Conservation (phyloP, 2,797 vertebrate genomes). For the Takifugu ocellatus region DNA sequence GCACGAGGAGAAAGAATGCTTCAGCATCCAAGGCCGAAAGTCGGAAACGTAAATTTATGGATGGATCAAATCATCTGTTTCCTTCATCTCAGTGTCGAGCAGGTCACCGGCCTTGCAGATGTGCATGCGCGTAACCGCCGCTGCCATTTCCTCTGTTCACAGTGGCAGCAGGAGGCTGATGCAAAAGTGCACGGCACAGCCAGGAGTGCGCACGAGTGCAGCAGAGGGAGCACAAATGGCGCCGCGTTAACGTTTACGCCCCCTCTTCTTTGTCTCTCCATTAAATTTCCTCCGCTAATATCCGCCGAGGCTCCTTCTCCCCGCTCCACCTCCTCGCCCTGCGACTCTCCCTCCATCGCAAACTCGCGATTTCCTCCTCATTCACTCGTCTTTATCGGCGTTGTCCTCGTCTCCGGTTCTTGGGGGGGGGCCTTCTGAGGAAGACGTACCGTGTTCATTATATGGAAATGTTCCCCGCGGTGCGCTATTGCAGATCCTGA, state of each 20-base stretch:
- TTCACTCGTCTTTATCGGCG: constrained; percentile 40
- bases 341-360: constrained; percentile 27
- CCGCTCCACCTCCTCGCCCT: constrained; percentile 6
- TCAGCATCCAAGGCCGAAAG: neutral
- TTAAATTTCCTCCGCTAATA: constrained; percentile 54
- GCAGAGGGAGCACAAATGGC: constrained; percentile 57
- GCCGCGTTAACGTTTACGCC: constrained; percentile 50
- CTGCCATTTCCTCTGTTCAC: constrained; percentile 45
- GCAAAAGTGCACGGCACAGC: constrained; percentile 54
- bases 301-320: constrained; percentile 10
- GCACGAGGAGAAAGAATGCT: constrained; percentile 18
- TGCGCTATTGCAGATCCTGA: constrained; percentile 65
- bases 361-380: constrained; percentile 42
- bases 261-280: constrained; percentile 48
- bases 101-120: constrained; percentile 4
- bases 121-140: constrained; percentile 12
- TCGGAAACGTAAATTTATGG: too few species aligned
- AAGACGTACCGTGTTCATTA: constrained; percentile 70
- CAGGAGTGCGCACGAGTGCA: constrained; percentile 53
- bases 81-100: too few species aligned
- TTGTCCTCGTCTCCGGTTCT: constrained; percentile 46
- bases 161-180: constrained; percentile 62
- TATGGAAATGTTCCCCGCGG: constrained; percentile 64
- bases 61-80: too few species aligned
- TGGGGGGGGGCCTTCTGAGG: constrained; percentile 55